Evolutionary conservation across 1,140 invertebrate genomes (phyloP).

Genomic region (Parasteatoda tepidariorum): DNA sequence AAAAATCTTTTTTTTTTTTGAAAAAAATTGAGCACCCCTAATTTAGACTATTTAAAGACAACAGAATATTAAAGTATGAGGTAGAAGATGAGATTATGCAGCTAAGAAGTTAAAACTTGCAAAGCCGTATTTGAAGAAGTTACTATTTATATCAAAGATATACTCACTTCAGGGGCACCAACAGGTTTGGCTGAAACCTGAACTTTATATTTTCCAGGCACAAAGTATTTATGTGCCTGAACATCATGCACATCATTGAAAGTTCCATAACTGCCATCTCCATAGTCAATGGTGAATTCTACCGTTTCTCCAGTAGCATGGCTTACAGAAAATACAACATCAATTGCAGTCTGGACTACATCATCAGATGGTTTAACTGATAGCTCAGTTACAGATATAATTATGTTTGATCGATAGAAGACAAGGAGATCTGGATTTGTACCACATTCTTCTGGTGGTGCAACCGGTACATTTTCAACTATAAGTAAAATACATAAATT

Average conservation of each 20-base stretch:
- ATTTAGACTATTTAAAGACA: too few species aligned
- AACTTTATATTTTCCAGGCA: slow-evolving; percentile 55
- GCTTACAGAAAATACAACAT: slow-evolving; percentile 50
- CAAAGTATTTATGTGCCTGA: slow-evolving; percentile 48
- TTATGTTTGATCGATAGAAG: slow-evolving; percentile 48
- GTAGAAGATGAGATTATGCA: too few species aligned
- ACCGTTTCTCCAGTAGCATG: slow-evolving; percentile 53
- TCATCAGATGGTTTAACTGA: slow-evolving; percentile 41
- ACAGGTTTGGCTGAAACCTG: slow-evolving; percentile 58
- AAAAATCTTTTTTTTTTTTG: too few species aligned
- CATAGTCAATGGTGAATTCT: slow-evolving; percentile 61
- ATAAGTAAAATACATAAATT: background rate
- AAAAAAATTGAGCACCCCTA: too few species aligned
- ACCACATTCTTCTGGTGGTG: slow-evolving; percentile 18
- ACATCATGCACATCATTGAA: slow-evolving; percentile 45
- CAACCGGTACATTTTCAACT: slow-evolving; percentile 48
- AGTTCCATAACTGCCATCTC: slow-evolving; percentile 58
- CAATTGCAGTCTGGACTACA: slow-evolving; percentile 10
- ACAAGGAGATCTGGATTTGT: slow-evolving; percentile 22
- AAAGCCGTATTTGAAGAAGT: too few species aligned
- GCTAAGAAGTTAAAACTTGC: too few species aligned
- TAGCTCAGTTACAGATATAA: slow-evolving; percentile 45
- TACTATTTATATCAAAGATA: background rate
- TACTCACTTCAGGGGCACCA: slow-evolving; percentile 58
- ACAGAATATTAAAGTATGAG: too few species aligned